phyloP scores from a whole-genome alignment of 2,888 invertebrate genomes.

The Acleris literana region DNA sequence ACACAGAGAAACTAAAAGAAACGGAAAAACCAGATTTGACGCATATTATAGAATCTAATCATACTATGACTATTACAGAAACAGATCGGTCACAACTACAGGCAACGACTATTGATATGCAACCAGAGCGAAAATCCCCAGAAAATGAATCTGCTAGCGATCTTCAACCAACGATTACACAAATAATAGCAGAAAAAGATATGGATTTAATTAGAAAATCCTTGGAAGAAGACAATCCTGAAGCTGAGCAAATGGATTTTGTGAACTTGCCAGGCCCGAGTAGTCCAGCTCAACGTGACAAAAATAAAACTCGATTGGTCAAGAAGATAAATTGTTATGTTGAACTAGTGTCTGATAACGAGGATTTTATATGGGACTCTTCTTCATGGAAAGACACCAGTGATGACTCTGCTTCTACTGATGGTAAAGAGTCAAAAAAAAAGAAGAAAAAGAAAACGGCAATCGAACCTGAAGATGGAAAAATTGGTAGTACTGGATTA shows the following conservation, averaged over 20 bases:
- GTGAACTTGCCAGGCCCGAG: neutral
- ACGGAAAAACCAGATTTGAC: too few species aligned
- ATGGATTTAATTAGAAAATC: neutral
- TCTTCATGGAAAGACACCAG: conserved; percentile 30
- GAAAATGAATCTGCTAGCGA: neutral
- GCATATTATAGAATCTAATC: too few species aligned
- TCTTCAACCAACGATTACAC: neutral
- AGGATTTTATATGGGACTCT: conserved; percentile 32
- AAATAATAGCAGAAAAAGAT: neutral
- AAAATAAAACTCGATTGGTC: conserved; percentile 4
- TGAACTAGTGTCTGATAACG: conserved; percentile 33
- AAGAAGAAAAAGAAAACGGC: neutral
- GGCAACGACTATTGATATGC: too few species aligned
- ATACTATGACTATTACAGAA: too few species aligned
- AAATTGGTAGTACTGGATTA: neutral
- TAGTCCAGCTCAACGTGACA: neutral
- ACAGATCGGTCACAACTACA: too few species aligned
- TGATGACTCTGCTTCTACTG: neutral
- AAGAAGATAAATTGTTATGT: conserved; percentile 28
- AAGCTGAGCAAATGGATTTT: neutral
- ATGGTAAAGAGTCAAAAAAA: neutral
- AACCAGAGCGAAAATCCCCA: too few species aligned
- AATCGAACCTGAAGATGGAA: neutral
- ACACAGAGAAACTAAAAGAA: too few species aligned
- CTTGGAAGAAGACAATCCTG: neutral